Evolutionary conservation across 2,797 vertebrate genomes (phyloP), one percentile per base, ranked within the genome.

Genomic region (Propithecus deckenii): DNA sequence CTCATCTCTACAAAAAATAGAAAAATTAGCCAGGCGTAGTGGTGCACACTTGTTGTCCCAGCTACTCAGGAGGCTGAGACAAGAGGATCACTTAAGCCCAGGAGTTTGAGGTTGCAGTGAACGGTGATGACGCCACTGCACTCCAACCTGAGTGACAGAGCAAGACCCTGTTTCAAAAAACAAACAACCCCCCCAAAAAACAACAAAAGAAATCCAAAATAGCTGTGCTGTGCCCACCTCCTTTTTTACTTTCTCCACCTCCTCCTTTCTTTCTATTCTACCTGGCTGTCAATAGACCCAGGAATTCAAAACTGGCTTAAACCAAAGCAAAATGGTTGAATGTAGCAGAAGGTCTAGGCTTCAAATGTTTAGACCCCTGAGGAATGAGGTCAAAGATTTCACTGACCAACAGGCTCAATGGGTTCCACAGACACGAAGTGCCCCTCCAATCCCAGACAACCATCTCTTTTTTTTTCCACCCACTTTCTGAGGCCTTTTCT

Each of bases 401-500:
- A 57, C 4, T 61, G 90, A 92, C 93, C 63, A 28, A 41, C 3
- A 18, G 75, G 43, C 89, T 96, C 10, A 0, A 89, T 79, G 93
- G 86, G 28, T 65, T 92, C 94, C 91, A 76, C 69, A 91, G 93
- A 95, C 91, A 84, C 84, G 50, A 43, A 85, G 71, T 67, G 76
- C 80, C 84, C 79, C 90, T 79, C n/a, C 17, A 43, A 7, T 11
- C 13, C 46, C 71, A 72, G 48, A 52, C 28, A 55, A 61, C 48
- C 3, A 6, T 28, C 30, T 93, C 7, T 38, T 88, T 80, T 78
- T 80, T 43, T 92, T 38, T 48, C 25, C 30, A 41, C 7, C 55
- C 18, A 1, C 41, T 57, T 92, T 81, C 95, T 72, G 85, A 88
- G 89, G 93, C 46, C 71, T 35, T 14, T 55, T n/a, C 25, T 20